Percentiles rank a stretch among this genome's conserved stretches.
phyloP scores from a whole-genome alignment of 2,113 vertebrate genomes.

The Indicator maculatus region DNA sequence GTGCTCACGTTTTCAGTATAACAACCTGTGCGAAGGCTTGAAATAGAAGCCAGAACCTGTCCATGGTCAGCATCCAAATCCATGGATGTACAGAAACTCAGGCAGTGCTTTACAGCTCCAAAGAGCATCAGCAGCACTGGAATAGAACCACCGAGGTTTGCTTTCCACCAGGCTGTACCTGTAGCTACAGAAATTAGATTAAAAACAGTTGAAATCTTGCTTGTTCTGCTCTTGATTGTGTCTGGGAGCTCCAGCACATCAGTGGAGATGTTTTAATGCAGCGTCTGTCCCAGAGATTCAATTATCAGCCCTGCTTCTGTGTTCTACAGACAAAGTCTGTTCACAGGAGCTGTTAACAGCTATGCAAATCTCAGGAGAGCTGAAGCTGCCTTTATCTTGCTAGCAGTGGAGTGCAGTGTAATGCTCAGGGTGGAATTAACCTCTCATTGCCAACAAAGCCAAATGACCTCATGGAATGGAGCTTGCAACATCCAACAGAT shows the following conservation, averaged over 20 bases:
- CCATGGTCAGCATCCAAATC: not conserved
- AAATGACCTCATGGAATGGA: not conserved
- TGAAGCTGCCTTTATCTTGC: not conserved
- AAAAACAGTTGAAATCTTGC: not conserved
- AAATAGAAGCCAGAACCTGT: not conserved
- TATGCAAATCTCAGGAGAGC: not conserved
- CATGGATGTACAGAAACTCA: not conserved
- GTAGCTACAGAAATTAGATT: not conserved
- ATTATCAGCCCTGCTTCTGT: not conserved
- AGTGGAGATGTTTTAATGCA: not conserved
- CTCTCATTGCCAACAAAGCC: not conserved
- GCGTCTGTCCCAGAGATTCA: not conserved
- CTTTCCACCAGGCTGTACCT: not conserved
- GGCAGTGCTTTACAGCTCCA: not conserved
- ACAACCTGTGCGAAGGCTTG: not conserved
- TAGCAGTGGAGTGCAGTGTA: not conserved
- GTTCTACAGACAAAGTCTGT: not conserved
- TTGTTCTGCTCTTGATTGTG: not conserved
- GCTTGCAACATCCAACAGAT: not conserved
- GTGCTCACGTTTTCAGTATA: not conserved
- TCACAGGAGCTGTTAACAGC: not conserved
- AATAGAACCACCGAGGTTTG: not conserved
- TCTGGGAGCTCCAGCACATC: not conserved
- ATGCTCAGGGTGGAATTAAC: not conserved
- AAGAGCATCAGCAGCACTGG: not conserved